phyloP scores from a whole-genome alignment of 1,140 invertebrate genomes.

The Marisa cornuarietis region DNA sequence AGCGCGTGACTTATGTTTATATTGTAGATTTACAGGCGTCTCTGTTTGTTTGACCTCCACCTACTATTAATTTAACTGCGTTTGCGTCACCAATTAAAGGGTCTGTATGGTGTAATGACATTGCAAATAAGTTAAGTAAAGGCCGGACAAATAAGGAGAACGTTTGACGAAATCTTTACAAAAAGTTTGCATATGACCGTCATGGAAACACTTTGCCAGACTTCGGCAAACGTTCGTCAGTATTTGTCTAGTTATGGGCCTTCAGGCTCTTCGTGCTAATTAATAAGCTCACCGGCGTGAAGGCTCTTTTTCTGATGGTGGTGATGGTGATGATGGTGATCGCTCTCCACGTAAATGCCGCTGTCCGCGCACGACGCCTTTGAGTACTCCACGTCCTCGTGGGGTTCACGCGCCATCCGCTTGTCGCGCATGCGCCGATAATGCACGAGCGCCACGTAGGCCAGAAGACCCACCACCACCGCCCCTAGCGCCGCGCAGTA shows the following conservation, averaged over 20 bases:
- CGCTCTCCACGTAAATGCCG: constrained; percentile 51
- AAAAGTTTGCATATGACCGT: neutral
- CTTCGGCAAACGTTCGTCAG: neutral
- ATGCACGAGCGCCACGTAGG: constrained; percentile 59
- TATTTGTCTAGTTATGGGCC: constrained; percentile 33
- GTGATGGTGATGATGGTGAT: constrained; percentile 32
- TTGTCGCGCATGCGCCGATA: constrained; percentile 50
- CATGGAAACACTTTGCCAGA: neutral
- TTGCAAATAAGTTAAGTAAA: too few relatives aligned
- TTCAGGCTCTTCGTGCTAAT: constrained; percentile 2
- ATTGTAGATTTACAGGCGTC: too few relatives aligned
- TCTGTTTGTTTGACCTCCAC: too few relatives aligned
- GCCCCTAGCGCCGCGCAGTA: constrained; percentile 60
- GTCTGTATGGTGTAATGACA: too few relatives aligned
- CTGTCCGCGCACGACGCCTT: constrained; percentile 52
- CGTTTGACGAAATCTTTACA: neutral
- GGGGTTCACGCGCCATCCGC: constrained; percentile 41
- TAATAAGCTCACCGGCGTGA: constrained; percentile 10
- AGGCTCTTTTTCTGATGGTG: constrained; percentile 16
- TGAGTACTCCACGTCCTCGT: constrained; percentile 56
- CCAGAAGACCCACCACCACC: constrained; percentile 57
- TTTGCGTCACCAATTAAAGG: too few relatives aligned
- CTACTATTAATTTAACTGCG: too few relatives aligned
- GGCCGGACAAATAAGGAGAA: neutral
- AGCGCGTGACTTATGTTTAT: too few relatives aligned